Conservation (phyloP, 2,797 vertebrate genomes). For the Adrianichthys oophorus region DNA sequence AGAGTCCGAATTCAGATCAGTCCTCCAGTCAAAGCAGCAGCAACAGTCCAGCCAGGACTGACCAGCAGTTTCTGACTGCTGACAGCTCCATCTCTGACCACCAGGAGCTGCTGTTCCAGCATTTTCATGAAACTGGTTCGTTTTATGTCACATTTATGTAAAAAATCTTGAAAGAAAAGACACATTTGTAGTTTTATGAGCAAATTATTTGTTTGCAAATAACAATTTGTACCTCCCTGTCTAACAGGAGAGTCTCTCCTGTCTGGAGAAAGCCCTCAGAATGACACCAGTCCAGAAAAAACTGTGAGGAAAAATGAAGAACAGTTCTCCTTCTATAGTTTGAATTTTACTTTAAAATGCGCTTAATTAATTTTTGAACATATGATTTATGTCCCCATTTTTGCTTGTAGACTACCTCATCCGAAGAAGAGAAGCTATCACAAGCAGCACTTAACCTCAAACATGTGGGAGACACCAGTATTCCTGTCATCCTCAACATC, state of each 20-base stretch:
- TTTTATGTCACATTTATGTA: background rate
- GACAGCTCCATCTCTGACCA: constrained; percentile 38
- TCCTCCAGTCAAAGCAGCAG: constrained; percentile 25
- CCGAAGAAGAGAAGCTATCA: constrained; percentile 71
- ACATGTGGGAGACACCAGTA: constrained; percentile 78
- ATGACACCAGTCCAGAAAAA: constrained; percentile 10
- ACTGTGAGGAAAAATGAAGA: constrained; percentile 15
- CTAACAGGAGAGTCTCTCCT: constrained; percentile 32
- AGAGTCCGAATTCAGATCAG: constrained; percentile 41
- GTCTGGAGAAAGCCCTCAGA: constrained; percentile 30
- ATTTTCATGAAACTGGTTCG: constrained; percentile 51
- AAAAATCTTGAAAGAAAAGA: background rate
- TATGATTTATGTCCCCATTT: background rate
- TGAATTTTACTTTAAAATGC: background rate
- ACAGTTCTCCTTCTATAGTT: background rate
- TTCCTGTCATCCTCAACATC: constrained; percentile 84
- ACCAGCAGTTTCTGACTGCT: constrained; percentile 11
- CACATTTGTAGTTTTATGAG: background rate
- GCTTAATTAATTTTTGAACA: background rate
- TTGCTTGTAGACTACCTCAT: constrained; percentile 38
- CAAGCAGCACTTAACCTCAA: constrained; percentile 80
- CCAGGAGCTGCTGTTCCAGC: constrained; percentile 39
- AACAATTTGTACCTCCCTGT: background rate
- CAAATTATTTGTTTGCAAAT: background rate
- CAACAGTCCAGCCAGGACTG: constrained; percentile 21